Evolutionary conservation across 1,140 invertebrate species (phyloP).

Genomic region (Drosophila subpulchrella): DNA sequence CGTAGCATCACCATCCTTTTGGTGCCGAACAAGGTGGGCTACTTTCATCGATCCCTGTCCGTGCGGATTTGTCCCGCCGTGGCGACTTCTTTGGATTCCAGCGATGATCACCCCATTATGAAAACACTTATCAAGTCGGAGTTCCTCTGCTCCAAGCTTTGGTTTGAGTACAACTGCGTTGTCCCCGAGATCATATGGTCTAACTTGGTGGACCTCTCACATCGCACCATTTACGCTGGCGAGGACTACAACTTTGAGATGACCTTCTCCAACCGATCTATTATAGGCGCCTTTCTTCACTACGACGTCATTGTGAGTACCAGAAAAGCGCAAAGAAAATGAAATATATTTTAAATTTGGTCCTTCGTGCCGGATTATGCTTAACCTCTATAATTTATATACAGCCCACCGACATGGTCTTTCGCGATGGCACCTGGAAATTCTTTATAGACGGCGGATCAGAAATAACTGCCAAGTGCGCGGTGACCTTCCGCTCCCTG

Average conservation of each 20-base stretch:
- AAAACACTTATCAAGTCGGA: conserved; percentile 55
- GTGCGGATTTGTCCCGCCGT: conserved; percentile 67
- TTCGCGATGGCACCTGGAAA: conserved; percentile 66
- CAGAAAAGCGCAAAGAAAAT: background rate
- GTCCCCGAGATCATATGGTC: conserved; percentile 60
- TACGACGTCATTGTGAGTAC: conserved; percentile 71
- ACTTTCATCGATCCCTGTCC: conserved; percentile 58
- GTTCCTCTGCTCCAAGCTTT: conserved; percentile 63
- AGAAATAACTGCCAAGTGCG: conserved; percentile 37
- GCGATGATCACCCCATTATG: conserved; percentile 21
- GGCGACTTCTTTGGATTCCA: background rate
- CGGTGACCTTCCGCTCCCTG: conserved; percentile 52
- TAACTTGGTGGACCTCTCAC: conserved; percentile 47
- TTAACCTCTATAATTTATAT: background rate
- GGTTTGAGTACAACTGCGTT: conserved; percentile 72
- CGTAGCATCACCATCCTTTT: conserved; percentile 68
- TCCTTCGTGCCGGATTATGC: background rate
- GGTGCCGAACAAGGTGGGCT: conserved; percentile 67
- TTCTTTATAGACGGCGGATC: conserved; percentile 50
- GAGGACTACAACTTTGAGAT: conserved; percentile 68
- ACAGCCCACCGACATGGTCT: conserved; percentile 67
- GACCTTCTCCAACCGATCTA: conserved; percentile 53
- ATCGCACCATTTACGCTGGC: conserved; percentile 57
- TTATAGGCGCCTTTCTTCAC: conserved; percentile 65
- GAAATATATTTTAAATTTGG: background rate